Percentiles rank a stretch among this genome's conserved stretches.
Conservation (phyloP, 2,888 invertebrate species). For the Micoletzkya japonica region DNA sequence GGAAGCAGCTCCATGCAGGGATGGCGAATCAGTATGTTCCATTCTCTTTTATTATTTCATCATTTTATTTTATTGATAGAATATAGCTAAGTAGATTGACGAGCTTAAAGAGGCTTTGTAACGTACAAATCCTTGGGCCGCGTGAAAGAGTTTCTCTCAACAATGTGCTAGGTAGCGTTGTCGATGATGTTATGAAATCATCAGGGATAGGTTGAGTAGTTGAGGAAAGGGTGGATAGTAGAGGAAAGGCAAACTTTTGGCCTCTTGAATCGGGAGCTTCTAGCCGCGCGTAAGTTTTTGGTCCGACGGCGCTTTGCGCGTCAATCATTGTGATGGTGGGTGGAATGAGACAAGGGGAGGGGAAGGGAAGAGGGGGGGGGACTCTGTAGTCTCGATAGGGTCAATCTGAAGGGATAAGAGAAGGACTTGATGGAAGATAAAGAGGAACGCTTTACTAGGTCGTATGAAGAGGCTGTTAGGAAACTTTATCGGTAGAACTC, state of each 20-base stretch:
- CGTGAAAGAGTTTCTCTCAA: neutral
- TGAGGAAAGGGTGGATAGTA: too few species aligned
- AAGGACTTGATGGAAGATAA: too few species aligned
- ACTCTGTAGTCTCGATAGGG: neutral
- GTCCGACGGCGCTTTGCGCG: neutral
- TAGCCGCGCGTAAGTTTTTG: neutral
- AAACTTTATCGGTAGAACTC: too few species aligned
- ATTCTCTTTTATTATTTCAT: neutral
- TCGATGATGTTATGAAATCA: neutral
- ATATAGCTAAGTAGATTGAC: neutral
- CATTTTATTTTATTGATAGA: neutral
- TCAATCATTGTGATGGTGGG: neutral
- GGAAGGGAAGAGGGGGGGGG: constrained; percentile 4
- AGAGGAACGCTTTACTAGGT: too few species aligned
- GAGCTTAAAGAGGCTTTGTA: too few species aligned
- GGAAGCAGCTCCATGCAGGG: constrained; percentile 99
- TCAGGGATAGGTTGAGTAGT: too few species aligned
- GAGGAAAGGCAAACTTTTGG: too few species aligned
- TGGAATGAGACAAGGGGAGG: neutral
- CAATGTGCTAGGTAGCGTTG: neutral
- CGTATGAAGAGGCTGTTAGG: too few species aligned
- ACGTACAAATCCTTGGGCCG: too few species aligned
- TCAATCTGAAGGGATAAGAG: too few species aligned
- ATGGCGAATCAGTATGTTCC: constrained; percentile 86
- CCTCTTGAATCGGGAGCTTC: neutral